phyloP scores from a whole-genome alignment of 2,888 invertebrate species.

The Perizoma affinitatum region DNA sequence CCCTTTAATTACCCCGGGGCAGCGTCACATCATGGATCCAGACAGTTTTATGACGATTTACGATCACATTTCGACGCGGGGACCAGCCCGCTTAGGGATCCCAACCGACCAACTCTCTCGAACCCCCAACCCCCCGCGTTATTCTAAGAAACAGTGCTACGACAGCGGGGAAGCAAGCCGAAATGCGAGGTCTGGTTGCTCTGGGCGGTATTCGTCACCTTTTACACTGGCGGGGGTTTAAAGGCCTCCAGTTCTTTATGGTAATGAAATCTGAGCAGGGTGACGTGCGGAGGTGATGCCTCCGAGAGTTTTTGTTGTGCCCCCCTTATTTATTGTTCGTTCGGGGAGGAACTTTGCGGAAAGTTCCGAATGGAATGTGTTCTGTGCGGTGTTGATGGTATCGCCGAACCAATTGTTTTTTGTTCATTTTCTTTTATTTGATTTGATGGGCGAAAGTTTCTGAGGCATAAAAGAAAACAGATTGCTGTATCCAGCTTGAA shows the following conservation, averaged over 20 bases:
- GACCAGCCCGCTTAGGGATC: constrained; percentile 71
- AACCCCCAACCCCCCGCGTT: constrained; percentile 53
- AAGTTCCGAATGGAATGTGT: constrained; percentile 77
- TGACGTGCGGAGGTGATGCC: constrained; percentile 82
- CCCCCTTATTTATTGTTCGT: constrained; percentile 81
- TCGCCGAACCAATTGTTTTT: constrained; percentile 58
- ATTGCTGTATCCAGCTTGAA: constrained; percentile 12
- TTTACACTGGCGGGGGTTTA: constrained; percentile 82
- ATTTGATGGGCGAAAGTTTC: constrained; percentile 42
- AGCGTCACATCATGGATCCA: constrained; percentile 89
- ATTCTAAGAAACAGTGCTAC: constrained; percentile 21
- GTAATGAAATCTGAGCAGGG: constrained; percentile 85
- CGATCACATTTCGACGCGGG: constrained; percentile 84
- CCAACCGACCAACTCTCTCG: constrained; percentile 52
- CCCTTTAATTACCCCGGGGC: constrained; percentile 85
- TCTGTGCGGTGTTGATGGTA: constrained; percentile 70
- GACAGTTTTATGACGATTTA: constrained; percentile 89
- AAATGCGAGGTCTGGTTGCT: constrained; percentile 45
- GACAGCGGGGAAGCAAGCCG: constrained; percentile 37
- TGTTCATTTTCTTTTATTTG: constrained; percentile 57
- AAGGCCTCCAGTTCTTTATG: constrained; percentile 84
- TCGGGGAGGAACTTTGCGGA: constrained; percentile 70
- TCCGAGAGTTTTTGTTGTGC: constrained; percentile 82
- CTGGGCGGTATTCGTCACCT: constrained; percentile 78
- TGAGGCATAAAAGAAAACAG: constrained; percentile 24